Conservation (phyloP, 2,888 invertebrate genomes). For the Pachydiplax longipennis region DNA sequence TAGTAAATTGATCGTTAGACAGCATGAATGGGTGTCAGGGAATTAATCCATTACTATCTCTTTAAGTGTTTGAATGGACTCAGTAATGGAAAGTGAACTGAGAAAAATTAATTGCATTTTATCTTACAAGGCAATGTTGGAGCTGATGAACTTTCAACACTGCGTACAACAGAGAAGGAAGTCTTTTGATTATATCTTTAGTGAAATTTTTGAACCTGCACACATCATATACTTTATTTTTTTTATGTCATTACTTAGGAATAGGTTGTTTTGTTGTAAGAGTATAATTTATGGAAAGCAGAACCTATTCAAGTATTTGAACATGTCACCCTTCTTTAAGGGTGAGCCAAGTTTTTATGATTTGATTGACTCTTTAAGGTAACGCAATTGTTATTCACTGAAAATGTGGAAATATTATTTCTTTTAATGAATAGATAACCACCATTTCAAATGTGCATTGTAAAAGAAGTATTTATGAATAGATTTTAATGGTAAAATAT, state of each 20-base stretch:
- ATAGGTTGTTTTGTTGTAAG: slow-evolving; percentile 30
- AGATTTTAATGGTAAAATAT: neutral
- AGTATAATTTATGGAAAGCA: slow-evolving; percentile 21
- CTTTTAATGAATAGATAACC: neutral
- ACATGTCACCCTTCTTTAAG: neutral
- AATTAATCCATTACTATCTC: slow-evolving; percentile 26
- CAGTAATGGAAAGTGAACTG: slow-evolving; percentile 1
- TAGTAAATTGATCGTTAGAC: slow-evolving; percentile 24
- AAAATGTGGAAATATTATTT: neutral
- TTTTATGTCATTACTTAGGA: slow-evolving; percentile 22
- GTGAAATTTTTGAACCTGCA: slow-evolving; percentile 14
- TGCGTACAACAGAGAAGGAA: slow-evolving; percentile 3
- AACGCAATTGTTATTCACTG: neutral
- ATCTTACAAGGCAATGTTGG: neutral
- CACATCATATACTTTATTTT: slow-evolving; percentile 30
- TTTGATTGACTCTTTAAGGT: neutral
- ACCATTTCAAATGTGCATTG: neutral
- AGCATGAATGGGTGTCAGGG: slow-evolving; percentile 41
- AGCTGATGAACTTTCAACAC: neutral
- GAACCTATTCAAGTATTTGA: slow-evolving; percentile 39
- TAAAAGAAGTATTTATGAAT: neutral
- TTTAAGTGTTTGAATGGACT: slow-evolving; percentile 2
- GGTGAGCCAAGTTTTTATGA: neutral
- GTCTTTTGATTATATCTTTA: slow-evolving; percentile 14
- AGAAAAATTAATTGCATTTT: slow-evolving; percentile 11